phyloP scores from a whole-genome alignment of 1,140 invertebrate species.

The Nebria ingens region DNA sequence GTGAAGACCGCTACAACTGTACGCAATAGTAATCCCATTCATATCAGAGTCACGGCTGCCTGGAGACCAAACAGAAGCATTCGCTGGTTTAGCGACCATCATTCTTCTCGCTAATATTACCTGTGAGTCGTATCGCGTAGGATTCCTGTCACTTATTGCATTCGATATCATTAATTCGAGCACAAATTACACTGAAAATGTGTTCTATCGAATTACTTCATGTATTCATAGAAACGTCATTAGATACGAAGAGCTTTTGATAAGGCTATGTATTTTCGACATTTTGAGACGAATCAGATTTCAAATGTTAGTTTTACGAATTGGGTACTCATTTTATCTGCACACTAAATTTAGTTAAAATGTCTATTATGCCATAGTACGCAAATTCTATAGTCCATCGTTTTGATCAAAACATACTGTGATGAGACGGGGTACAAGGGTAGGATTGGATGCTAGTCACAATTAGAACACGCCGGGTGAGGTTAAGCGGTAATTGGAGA shows the following conservation, averaged over 20 bases:
- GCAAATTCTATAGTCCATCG: background rate
- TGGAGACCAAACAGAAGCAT: background rate
- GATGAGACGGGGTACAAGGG: background rate
- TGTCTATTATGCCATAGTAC: too few species aligned
- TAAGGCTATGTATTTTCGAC: too few species aligned
- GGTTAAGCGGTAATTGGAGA: constrained; percentile 9
- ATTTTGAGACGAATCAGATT: too few species aligned
- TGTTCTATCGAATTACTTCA: too few species aligned
- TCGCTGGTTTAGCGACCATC: background rate
- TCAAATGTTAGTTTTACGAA: too few species aligned
- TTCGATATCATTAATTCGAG: background rate
- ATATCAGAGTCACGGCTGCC: background rate
- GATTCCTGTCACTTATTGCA: background rate
- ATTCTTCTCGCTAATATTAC: constrained; percentile 3
- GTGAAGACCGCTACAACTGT: background rate
- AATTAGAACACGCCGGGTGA: constrained; percentile 7
- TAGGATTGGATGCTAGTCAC: background rate
- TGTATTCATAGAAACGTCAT: too few species aligned
- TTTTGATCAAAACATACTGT: background rate
- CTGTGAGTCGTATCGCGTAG: background rate
- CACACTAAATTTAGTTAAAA: too few species aligned
- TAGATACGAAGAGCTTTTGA: too few species aligned
- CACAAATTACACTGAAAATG: background rate
- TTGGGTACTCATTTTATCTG: too few species aligned
- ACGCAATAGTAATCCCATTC: constrained; percentile 7